Evolutionary conservation across 2,888 invertebrate species (phyloP), one percentile per base, ranked within the genome.

Genomic region (Cryptophagus acutangulus): DNA sequence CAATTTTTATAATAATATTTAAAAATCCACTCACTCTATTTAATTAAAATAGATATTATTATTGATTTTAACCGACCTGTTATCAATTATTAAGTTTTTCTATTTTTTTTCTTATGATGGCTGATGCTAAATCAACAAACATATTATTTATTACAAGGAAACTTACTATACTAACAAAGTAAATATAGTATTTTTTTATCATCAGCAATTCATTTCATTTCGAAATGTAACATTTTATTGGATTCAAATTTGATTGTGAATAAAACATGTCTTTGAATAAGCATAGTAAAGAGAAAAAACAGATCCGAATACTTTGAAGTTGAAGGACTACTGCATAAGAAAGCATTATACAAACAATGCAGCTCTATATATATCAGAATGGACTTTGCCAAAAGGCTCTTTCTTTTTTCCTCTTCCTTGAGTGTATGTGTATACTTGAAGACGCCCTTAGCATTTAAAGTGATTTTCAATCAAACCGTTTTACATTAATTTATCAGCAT

Each of bases 331-430:
- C 62, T 59, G 65, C 62, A 65, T 63, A 63, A 64, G 62, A 65
- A 64, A 62, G 59, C 56, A 63, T 63, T 65, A 60, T 57, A 61
- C 66, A 66, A 65, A 66, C 65, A 66, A 66, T 65, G 63, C 61
- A 55, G 51, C 51, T 57, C 54, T 44, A 31, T n/a, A n/a, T n/a
- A n/a, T n/a, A n/a, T n/a, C n/a, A 57, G 58, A 59, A 56, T 41
- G 43, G 46, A 40, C 41, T 46, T 47, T 45, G 44, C 40, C 12
- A 12, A 13, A 36, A 33, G 36, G 34, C 35, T 48, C 46, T 47
- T 51, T 43, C 26, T 24, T 18, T 36, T 14, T 25, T 12, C 33
- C 25, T 29, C 29, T 24, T 26, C 3, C 12, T 33, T 33, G 41
- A 46, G 51, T 47, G 48, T 48, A n/a, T n/a, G n/a, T n/a, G n/a